Evolutionary conservation across 2,797 vertebrate species (phyloP), one percentile per base, ranked within the genome.

Genomic region (Fistularia tabacaria): DNA sequence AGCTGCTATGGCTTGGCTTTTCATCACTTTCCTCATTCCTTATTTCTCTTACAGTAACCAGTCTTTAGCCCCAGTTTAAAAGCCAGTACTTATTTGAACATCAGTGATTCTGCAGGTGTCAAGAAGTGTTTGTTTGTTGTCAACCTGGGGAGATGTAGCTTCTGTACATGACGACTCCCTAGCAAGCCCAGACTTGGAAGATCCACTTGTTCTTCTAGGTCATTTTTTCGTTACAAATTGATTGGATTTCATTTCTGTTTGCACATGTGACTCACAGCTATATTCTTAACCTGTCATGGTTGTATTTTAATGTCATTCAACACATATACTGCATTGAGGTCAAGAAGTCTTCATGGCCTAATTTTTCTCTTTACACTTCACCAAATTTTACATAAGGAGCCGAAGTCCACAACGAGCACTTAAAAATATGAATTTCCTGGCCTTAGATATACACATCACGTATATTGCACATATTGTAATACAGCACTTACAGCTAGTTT

Each of bases 381-480:
- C 8, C 6, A 3, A 25, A 6, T 46, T 9, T 50, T 54, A 45
- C 59, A 49, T 15, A 39, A 64, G 42, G 54, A 58, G n/a, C 40
- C 13, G 39, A 38, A 14, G 40, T 57, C 25, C 40, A 25, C 54
- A 38, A 46, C 58, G 46, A 55, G 47, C 45, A 49, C 58, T 72
- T 49, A 63, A 74, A 67, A 53, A 60, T 59, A n/a, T 38, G n/a
- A n/a, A 1, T 51, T 71, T 52, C 14, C 13, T 0, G 1, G 15
- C 8, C 67, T 62, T 14, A 54, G 40, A 69, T 68, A 62, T 14
- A 51, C 14, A 59, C 54, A 56, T 71, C 10, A 64, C 58, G 65
- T 61, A 66, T 62, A 45, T 69, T 72, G 37, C 15, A 44, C 57
- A 25, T 38, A 49, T 69, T 68, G 56, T 64, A 54, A 69, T 56